phyloP scores from a whole-genome alignment of 1,140 invertebrate genomes.

The Drosophila aff. region DNA sequence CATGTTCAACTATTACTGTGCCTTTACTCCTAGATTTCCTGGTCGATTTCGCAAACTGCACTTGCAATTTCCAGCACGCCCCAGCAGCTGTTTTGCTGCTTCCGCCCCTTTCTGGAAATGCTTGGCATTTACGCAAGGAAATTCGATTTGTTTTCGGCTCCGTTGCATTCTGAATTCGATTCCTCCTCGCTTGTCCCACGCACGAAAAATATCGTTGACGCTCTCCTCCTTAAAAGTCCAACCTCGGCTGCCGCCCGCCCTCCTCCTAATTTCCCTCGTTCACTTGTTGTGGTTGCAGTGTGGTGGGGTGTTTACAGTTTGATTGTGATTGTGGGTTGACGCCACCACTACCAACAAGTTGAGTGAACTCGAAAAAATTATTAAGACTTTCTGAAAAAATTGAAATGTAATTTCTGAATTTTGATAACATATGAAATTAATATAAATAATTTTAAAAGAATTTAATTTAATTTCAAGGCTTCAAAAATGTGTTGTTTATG shows the following conservation, averaged over 20 bases:
- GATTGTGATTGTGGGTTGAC: conserved; percentile 53
- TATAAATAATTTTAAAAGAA: too few relatives aligned
- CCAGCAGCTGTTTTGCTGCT: conserved; percentile 23
- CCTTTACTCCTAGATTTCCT: background rate
- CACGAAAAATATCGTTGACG: conserved; percentile 33
- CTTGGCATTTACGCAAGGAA: conserved; percentile 21
- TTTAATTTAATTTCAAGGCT: background rate
- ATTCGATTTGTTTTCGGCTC: conserved; percentile 18
- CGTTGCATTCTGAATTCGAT: conserved; percentile 26
- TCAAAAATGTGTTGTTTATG: background rate
- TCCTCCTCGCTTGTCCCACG: conserved; percentile 21
- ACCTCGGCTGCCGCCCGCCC: background rate
- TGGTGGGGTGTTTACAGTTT: conserved; percentile 60
- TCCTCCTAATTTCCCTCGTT: conserved; percentile 9
- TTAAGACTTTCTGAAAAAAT: background rate
- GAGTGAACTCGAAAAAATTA: conserved; percentile 1
- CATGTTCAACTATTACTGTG: background rate
- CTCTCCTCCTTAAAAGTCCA: conserved; percentile 6
- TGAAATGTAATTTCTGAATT: background rate
- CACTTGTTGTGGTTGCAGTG: conserved; percentile 64
- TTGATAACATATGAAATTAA: background rate
- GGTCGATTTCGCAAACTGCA: conserved; percentile 15
- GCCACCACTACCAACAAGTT: conserved; percentile 8
- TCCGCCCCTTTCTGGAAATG: background rate
- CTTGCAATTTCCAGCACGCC: conserved; percentile 28